These are phyloP conservation scores for Bellardia bayeri DNA, from an alignment of 2,888 invertebrate genomes.

Conservation along the genomic window DNA sequence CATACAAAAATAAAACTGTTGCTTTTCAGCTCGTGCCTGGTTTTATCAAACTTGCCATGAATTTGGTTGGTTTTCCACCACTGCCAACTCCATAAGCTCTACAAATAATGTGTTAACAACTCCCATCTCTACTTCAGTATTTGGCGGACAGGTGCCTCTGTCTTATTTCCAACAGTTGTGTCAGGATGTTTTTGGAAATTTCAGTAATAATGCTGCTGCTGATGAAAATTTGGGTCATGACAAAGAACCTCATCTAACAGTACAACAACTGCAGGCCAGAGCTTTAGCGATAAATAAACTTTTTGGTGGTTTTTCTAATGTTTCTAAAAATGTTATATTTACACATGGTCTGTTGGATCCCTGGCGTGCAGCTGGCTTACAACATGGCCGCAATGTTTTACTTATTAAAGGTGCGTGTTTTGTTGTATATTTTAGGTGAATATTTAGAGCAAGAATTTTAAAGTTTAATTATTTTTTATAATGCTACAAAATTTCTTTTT, in stretches of 20 bases:
- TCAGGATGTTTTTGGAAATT: conserved; percentile 76
- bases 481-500: background rate
- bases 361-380: conserved; percentile 85
- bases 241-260: conserved; percentile 30
- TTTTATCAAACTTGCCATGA: conserved; percentile 93
- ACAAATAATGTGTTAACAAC: background rate
- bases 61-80: conserved; percentile 93
- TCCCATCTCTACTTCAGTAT: conserved; percentile 52
- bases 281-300: conserved; percentile 83
- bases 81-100: conserved; percentile 83
- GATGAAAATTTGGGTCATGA: conserved; percentile 66
- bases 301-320: conserved; percentile 84
- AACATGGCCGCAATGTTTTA: conserved; percentile 77
- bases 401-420: conserved; percentile 77
- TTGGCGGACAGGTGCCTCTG: conserved; percentile 78
- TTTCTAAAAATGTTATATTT: conserved; percentile 84
- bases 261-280: conserved; percentile 65
- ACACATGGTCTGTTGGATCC: conserved; percentile 86
- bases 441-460: background rate
- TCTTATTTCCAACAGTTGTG: conserved; percentile 79
- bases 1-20: background rate
- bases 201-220: background rate
- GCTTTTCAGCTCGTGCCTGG: conserved; percentile 85
- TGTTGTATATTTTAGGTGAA: background rate
- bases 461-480: conserved; percentile 48